Conservation (phyloP, 1,140 invertebrate species). For the Drosophila parvula region DNA sequence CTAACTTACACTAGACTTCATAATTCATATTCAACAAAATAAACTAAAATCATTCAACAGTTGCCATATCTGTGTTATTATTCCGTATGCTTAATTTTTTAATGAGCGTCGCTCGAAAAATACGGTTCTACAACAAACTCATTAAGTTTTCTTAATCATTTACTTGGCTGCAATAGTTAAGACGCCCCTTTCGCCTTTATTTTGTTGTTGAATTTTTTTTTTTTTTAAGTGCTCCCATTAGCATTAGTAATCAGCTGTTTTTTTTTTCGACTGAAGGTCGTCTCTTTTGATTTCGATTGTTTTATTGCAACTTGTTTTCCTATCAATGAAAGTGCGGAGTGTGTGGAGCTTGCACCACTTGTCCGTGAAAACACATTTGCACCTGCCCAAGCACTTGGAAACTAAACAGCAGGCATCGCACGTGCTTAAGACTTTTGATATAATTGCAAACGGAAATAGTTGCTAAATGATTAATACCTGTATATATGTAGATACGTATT, state of each 20-base stretch:
- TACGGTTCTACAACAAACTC: conserved; percentile 78
- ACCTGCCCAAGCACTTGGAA: conserved; percentile 4
- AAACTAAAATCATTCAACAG: no score
- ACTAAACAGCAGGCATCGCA: conserved; percentile 12
- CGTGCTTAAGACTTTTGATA: conserved; percentile 1
- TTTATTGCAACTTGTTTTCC: conserved; percentile 49
- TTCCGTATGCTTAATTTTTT: conserved; percentile 74
- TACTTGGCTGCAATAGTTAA: conserved; percentile 62
- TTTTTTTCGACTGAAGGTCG: conserved; percentile 60
- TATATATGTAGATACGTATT: conserved; percentile 6
- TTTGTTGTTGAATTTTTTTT: neutral
- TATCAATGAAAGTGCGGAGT: conserved; percentile 30
- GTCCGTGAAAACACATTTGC: conserved; percentile 29
- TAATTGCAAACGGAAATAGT: conserved; percentile 37
- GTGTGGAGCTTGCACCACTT: conserved; percentile 8
- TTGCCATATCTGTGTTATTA: conserved; percentile 57
- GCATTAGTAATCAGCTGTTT: conserved; percentile 64
- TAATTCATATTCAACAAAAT: no score
- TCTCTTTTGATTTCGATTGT: conserved; percentile 52
- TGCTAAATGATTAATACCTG: conserved; percentile 36
- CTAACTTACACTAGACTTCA: no score
- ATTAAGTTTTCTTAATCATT: conserved; percentile 79
- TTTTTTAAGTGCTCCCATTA: conserved; percentile 46
- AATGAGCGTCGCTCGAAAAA: conserved; percentile 69
- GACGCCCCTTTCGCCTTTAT: conserved; percentile 41